These are phyloP conservation scores for Andrena bucephala DNA, from an alignment of 2,888 invertebrate species.

Conservation along the genomic window DNA sequence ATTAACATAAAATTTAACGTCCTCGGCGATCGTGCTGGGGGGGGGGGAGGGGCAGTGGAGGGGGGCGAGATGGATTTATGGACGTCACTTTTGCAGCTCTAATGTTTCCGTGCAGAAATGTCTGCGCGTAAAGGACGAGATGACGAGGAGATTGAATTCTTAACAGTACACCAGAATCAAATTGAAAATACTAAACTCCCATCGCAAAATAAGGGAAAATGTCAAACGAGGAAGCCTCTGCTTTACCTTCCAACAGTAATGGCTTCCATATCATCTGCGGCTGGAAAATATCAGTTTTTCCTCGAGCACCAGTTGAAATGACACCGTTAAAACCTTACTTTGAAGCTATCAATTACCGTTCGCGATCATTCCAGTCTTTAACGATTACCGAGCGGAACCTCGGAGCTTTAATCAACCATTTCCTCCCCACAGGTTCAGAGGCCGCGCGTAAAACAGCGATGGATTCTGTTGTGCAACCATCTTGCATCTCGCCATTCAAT, in stretches of 20 bases:
- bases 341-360: background rate
- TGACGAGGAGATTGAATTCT: background rate
- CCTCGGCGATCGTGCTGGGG: background rate
- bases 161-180: background rate
- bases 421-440: background rate
- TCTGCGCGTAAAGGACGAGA: background rate
- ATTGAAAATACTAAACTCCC: background rate
- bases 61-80: slow-evolving; percentile 18
- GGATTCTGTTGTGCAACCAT: slow-evolving; percentile 22
- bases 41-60: too few relatives aligned
- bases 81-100: background rate
- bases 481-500: slow-evolving; percentile 42
- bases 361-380: background rate
- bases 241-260: too few relatives aligned
- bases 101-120: background rate
- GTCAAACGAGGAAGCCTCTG: too few relatives aligned
- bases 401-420: slow-evolving; percentile 19
- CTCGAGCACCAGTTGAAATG: background rate
- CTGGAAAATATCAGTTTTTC: background rate
- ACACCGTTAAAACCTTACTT: background rate
- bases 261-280: background rate
- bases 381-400: background rate
- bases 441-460: background rate
- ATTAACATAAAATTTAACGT: slow-evolving; percentile 34
- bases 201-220: too few relatives aligned